phyloP scores from a whole-genome alignment of 2,888 invertebrate species.

The Troides oblongomaculatus region DNA sequence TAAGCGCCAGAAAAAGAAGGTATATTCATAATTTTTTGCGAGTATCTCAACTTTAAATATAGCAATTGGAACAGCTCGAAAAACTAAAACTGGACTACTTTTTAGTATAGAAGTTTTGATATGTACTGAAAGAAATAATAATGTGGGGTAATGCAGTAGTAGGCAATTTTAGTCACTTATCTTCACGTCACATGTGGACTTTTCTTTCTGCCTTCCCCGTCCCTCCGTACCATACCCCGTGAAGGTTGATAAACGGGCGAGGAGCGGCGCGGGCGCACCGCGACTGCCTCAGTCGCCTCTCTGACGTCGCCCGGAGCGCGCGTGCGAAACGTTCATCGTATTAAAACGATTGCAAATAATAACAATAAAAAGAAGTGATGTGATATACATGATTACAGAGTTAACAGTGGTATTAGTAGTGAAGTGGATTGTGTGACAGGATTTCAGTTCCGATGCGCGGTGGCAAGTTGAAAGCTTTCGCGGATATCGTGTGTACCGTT shows the following conservation, averaged over 20 bases:
- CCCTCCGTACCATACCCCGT: constrained; percentile 55
- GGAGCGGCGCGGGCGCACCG: constrained; percentile 67
- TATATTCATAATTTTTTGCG: too few species aligned
- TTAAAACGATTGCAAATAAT: constrained; percentile 21
- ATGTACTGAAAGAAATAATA: constrained; percentile 7
- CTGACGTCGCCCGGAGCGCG: constrained; percentile 49
- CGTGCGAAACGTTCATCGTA: constrained; percentile 36
- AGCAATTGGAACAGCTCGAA: too few species aligned
- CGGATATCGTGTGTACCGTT: constrained; percentile 65
- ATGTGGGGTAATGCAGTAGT: constrained; percentile 26
- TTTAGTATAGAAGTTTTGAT: neutral
- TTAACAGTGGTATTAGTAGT: constrained; percentile 24
- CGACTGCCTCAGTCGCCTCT: constrained; percentile 64
- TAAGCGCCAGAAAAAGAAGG: too few species aligned
- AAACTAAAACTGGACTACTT: too few species aligned
- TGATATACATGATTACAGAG: constrained; percentile 19
- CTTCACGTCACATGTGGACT: constrained; percentile 68
- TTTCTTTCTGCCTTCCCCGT: constrained; percentile 63
- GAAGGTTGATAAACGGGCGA: constrained; percentile 72
- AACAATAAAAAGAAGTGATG: constrained; percentile 34
- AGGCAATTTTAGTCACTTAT: constrained; percentile 51
- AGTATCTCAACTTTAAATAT: too few species aligned
- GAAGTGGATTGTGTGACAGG: constrained; percentile 39
- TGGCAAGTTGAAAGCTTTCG: constrained; percentile 43
- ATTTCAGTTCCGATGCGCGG: constrained; percentile 49